Evolutionary conservation across 2,888 invertebrate species (phyloP), one percentile per base, ranked within the genome.

Genomic region (Tetanocera ferruginea): DNA sequence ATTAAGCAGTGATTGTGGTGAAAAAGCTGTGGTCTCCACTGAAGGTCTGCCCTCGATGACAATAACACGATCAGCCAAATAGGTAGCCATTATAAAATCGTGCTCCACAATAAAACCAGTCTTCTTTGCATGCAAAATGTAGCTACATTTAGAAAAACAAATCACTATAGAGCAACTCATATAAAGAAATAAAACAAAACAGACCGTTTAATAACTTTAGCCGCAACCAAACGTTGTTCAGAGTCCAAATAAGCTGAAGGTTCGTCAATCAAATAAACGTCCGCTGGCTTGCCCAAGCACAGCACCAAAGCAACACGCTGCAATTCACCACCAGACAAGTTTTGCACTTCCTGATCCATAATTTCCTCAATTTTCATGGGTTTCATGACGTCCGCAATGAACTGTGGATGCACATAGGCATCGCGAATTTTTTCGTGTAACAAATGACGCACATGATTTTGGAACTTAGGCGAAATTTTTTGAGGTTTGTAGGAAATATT

Each of bases 41-140:
- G 98, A 98, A 0, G 99, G 99, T 62, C 91, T 91, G 69, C 99
- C 99, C 87, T 99, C 99, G 89, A 99, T 98, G 70, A 99, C 99
- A 83, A 99, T 98, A 3, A 99, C 99, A 62, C 99, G 93, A 90
- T 99, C 99, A 0, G 99, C 98, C 81, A 98, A 92, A 90, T 99
- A 99, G 0, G 99, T 99, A 19, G 99, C 99, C 99, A 99, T 99
- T 83, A 99, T 99, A 90, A 99, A 99, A 91, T 99, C 99, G 94
- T 99, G 99, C 93, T 99, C 99, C 1, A 99, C 99, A 19, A 99
- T 96, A 89, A 99, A 99, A 14, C 99, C 99, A 8, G 99, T 99
- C 90, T 99, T 98, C 91, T 99, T 99, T 0, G 99, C 98, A 87
- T 99, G 99, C 62, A 99, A 92, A 89, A 99, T 98, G 89, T 98